phyloP scores from a whole-genome alignment of 2,797 vertebrate species.

The Takifugu ocellatus region DNA sequence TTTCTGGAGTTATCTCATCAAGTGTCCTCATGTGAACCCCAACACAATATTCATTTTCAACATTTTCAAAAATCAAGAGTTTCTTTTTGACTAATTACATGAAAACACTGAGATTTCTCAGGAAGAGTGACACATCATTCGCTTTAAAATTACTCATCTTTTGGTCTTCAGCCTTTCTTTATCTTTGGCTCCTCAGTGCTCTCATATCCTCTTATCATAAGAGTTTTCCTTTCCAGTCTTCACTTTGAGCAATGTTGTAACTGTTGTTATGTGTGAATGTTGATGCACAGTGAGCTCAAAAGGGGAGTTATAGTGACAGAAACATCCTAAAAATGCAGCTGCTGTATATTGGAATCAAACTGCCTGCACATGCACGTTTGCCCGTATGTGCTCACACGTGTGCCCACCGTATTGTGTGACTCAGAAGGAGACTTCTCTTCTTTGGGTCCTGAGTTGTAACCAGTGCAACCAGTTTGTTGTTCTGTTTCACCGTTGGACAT shows the following conservation, averaged over 20 bases:
- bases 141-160: constrained; percentile 2
- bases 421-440: constrained; percentile 18
- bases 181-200: constrained; percentile 11
- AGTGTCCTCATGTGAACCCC: too few species aligned
- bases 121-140: not conserved
- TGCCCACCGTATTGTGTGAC: constrained; percentile 8
- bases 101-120: too few species aligned
- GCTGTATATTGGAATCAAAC: too few species aligned
- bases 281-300: not conserved
- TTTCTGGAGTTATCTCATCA: too few species aligned
- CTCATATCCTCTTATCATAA: too few species aligned
- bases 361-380: too few species aligned
- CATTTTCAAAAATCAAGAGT: too few species aligned
- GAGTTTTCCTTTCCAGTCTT: too few species aligned
- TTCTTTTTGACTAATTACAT: too few species aligned
- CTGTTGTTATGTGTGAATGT: not conserved
- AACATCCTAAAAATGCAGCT: not conserved
- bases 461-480: constrained; percentile 12
- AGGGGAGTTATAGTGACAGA: constrained; percentile 33
- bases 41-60: too few species aligned
- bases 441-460: constrained; percentile 6
- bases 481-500: constrained; percentile 1
- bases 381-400: not conserved
- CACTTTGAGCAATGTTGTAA: constrained; percentile 16
- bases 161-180: constrained; percentile 3